Evolutionary conservation across 2,888 invertebrate genomes (phyloP), one percentile per base, ranked within the genome.

Genomic region (Matsumyia berberina): DNA sequence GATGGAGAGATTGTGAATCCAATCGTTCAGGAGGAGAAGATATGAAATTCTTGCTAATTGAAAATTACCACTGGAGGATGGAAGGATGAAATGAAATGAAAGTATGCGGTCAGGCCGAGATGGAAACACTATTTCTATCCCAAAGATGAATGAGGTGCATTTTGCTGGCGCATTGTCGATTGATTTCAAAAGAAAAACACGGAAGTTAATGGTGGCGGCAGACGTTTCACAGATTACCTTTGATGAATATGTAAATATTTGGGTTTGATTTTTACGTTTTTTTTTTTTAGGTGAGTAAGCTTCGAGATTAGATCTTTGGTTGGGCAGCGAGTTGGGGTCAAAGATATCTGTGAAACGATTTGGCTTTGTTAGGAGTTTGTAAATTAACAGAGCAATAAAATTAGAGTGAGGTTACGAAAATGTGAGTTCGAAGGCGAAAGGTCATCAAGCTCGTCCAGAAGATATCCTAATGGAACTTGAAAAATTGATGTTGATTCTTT

Each of bases 51-150:
- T 79, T 64, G 74, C 83, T 83, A 83, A 83, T 83, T 83, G 78
- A 83, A 83, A 78, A 83, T 78, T 83, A 78, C 83, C 73, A 78
- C 77, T 83, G 49, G 78, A 83, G 70, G 73, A 78, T 78, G 73
- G 60, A 46, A 42, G 49, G 46, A 33, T 12, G 9, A 29, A 51
- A 60, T 44, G 46, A 66, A 58, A 58, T 55, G 77, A 51, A 77
- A 72, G 58, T 82, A 77, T 81, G 81, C 81, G 76, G 81, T 74
- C 81, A 74, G 55, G 62, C 31, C 17, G 44, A 44, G 35, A 62
- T 24, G 42, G 2, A 55, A 17, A 39, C 24, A 15, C 53, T 37
- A 44, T 46, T 69, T 62, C 33, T 35, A 62, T 11, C 24, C 24
- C 24, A 11, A 55, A 37, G 66, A 66, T 78, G 82, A 83, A 83